Evolutionary conservation across 1,140 invertebrate species (phyloP), one percentile per base, ranked within the genome.

Genomic region (Diprion similis): DNA sequence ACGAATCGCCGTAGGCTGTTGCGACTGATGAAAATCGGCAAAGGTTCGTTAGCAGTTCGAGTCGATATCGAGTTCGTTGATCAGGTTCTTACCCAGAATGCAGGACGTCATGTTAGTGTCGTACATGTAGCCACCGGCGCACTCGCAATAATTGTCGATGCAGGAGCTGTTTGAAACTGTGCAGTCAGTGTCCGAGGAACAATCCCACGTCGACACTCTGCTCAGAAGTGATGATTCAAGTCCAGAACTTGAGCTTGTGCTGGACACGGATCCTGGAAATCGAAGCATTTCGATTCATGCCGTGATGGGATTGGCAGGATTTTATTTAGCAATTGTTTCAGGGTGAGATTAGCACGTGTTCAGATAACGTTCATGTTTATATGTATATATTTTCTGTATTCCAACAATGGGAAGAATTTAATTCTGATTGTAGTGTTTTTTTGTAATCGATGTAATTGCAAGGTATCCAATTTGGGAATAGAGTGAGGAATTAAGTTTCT

Each of bases 21-120:
- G 76, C 77, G 17, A 77, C 77, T 81, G 9, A 8, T 66, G 66
- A 47, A 13, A 70, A 75, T 65, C 66, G 37, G 46, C 24, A 68
- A 37, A 69, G 51, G 46, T 73, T 70, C 18, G 66, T 68, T n/a
- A 10, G 3, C 18, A n/a, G 15, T 37, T 11, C 11, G 66, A 68
- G 10, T 6, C 10, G 19, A 15, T 13, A 71, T 8, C 18, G 59
- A 51, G 13, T 48, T 18, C 17, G 11, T 46, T 2, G 68, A 59
- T 67, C 37, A 17, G 67, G 37, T 19, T 17, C 46, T 70, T 79
- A 83, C 78, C 75, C 78, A 47, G 59, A 24, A 83, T 15, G n/a
- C 82, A 84, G 0, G 69, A 10, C 6, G 80, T 84, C 66, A 80
- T 67, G 9, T 67, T 66, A 46, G 72, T 64, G 48, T 80, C 77